A percentile compares a stretch with the other conserved stretches of the same genome.
These are phyloP conservation scores for Emydura subglobosa DNA, from an alignment of 2,113 vertebrate species.

Conservation along the genomic window DNA sequence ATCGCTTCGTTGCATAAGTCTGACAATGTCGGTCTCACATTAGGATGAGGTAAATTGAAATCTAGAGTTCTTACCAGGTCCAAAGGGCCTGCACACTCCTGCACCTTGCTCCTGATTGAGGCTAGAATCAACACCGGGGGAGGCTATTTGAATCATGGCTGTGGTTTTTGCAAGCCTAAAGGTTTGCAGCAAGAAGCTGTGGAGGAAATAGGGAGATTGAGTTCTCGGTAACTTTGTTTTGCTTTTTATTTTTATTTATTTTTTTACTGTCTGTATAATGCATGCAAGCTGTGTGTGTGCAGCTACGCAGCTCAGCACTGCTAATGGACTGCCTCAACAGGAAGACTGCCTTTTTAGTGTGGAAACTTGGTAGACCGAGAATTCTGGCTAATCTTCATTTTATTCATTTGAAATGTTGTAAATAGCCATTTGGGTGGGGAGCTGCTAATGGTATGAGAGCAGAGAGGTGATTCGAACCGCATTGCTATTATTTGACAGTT, in stretches of 20 bases:
- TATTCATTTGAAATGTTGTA: conserved; percentile 20
- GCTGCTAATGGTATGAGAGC: neutral
- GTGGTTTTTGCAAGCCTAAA: neutral
- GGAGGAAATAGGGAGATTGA: neutral
- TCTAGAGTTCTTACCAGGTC: neutral
- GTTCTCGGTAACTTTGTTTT: neutral
- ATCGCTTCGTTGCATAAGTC: neutral
- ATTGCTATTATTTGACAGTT: neutral
- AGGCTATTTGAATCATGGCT: neutral
- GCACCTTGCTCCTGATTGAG: neutral
- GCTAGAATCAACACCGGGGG: neutral
- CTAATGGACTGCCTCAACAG: conserved; percentile 35
- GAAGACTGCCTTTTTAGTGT: conserved; percentile 19
- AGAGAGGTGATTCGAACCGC: neutral
- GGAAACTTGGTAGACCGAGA: neutral
- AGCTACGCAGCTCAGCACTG: conserved; percentile 57
- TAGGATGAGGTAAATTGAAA: conserved; percentile 44
- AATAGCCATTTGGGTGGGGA: neutral
- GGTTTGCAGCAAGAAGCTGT: neutral
- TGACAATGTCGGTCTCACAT: neutral
- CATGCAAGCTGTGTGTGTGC: conserved; percentile 47
- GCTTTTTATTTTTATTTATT: neutral
- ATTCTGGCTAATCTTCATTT: neutral
- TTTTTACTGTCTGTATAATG: neutral
- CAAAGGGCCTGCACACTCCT: conserved; percentile 53